phyloP scores from a whole-genome alignment of 1,140 invertebrate species.

The Drosophila eugracilis region DNA sequence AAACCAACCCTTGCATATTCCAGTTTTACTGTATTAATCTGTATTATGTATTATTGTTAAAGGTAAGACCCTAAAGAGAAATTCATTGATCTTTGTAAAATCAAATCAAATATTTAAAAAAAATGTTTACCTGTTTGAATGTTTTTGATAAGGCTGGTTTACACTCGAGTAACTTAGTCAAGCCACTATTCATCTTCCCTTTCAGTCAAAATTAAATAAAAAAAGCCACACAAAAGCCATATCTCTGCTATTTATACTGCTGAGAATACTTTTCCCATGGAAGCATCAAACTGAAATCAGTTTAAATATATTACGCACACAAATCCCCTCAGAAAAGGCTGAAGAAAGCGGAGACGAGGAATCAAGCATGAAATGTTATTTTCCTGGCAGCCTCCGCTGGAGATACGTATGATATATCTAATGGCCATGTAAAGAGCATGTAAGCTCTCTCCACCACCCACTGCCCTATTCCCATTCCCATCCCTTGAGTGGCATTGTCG shows the following conservation, averaged over 20 bases:
- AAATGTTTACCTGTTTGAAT: too few species aligned
- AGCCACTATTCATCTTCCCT: background rate
- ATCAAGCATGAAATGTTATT: conserved; percentile 34
- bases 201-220: background rate
- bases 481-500: conserved; percentile 18
- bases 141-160: background rate
- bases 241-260: conserved; percentile 17
- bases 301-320: conserved; percentile 34
- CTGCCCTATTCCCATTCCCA: too few species aligned
- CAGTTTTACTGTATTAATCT: too few species aligned
- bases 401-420: conserved; percentile 41
- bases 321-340: conserved; percentile 28
- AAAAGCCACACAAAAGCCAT: background rate
- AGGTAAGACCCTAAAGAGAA: too few species aligned
- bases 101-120: too few species aligned
- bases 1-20: too few species aligned
- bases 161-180: background rate
- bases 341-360: conserved; percentile 3
- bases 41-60: too few species aligned
- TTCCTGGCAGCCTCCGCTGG: conserved; percentile 12
- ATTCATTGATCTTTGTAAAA: too few species aligned
- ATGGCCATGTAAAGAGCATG: conserved; percentile 44
- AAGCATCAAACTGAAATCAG: conserved; percentile 27
- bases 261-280: conserved; percentile 8
- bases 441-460: background rate